phyloP scores from a whole-genome alignment of 2,113 vertebrate genomes.

The Pelodiscus sinensis region DNA sequence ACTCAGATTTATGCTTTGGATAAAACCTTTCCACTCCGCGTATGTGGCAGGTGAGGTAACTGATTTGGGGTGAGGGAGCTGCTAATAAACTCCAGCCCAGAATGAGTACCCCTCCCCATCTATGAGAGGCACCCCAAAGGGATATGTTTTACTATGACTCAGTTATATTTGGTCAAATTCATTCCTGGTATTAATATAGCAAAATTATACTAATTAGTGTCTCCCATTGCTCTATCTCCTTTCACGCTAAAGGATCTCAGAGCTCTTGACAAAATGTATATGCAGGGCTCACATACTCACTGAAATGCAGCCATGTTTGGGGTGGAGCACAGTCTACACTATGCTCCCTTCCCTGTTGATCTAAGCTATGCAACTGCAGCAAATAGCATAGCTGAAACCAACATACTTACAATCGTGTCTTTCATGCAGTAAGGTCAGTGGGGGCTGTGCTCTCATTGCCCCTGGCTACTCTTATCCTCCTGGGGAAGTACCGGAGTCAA shows the following conservation, averaged over 20 bases:
- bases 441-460: too few species aligned
- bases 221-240: not conserved
- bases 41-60: constrained; percentile 68
- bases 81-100: not conserved
- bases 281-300: not conserved
- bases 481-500: too few species aligned
- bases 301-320: not conserved
- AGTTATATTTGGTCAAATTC: not conserved
- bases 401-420: too few species aligned
- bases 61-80: not conserved
- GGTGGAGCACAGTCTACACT: accelerated
- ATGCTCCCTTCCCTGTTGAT: not conserved
- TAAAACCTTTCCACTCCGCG: not conserved
- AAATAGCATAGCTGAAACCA: too few species aligned
- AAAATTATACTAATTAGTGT: not conserved
- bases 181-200: not conserved
- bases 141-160: not conserved
- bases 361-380: too few species aligned
- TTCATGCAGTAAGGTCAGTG: too few species aligned
- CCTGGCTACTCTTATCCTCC: too few species aligned
- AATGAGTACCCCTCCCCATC: not conserved
- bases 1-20: constrained; percentile 43
- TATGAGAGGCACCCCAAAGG: not conserved
- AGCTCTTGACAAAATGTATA: not conserved
- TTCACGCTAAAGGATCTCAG: not conserved